Evolutionary conservation across 2,888 invertebrate genomes (phyloP).

Genomic region (Lasioglossum marginatum): DNA sequence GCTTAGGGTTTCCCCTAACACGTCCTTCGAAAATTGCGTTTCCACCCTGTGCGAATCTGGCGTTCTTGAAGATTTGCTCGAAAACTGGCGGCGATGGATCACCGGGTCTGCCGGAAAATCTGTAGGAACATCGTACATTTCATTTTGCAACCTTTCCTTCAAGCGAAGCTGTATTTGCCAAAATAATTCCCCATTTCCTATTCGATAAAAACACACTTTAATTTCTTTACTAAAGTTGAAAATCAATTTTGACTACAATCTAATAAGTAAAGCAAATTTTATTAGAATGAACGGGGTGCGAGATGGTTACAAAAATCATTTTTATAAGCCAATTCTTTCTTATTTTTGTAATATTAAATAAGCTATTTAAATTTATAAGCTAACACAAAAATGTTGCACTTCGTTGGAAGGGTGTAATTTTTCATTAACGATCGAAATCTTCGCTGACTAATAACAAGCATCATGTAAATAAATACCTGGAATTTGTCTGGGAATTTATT

Average conservation of each 20-base stretch:
- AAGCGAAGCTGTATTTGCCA: not conserved
- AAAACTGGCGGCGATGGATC: constrained; percentile 96
- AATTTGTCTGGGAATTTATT: not conserved
- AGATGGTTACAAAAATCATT: not conserved
- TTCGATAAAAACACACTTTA: not conserved
- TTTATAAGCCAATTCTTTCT: not conserved
- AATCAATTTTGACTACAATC: not conserved
- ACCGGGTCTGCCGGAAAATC: constrained; percentile 87
- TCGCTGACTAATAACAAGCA: too few relatives aligned
- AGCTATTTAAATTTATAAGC: too few relatives aligned
- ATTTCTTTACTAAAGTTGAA: not conserved
- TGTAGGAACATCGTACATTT: constrained; percentile 43
- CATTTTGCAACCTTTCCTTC: not conserved
- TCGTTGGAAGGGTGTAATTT: not conserved
- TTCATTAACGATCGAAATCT: not conserved
- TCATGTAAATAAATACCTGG: not conserved
- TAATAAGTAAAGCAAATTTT: not conserved
- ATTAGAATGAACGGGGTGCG: not conserved
- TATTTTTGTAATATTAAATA: not conserved
- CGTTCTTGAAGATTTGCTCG: constrained; percentile 97
- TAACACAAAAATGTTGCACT: too few relatives aligned
- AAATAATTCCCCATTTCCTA: not conserved
- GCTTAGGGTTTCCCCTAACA: constrained; percentile 95
- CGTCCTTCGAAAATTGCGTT: constrained; percentile 97
- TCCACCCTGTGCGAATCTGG: constrained; percentile 97